Base-by-base conservation (phyloP, 1,140 invertebrate species). In the Cyphomyrmex costatus region DNA sequence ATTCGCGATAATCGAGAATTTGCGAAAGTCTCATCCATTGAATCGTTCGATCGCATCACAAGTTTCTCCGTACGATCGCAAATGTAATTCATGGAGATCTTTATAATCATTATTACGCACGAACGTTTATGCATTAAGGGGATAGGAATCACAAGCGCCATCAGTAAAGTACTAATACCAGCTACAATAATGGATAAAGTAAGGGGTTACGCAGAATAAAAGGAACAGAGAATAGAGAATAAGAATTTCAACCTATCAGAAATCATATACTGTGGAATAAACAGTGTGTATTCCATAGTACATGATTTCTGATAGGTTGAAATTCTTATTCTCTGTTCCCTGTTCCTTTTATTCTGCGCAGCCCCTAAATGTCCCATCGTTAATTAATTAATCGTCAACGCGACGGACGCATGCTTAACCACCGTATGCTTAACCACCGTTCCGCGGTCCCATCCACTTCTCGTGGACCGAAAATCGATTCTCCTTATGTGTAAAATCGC, bases 1-100 rank as follows among this genome's bases (percentile, higher is more conserved):
- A 92, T 93, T 71, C n/a, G 65, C 90, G 87, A 58, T 86, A 87
- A 82, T 91, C 82, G 87, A 21, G 30, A n/a, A n/a, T 82, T 88
- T 46, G 65, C 30, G 8, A 53, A 87, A 90, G 88, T 68, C 63
- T 51, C 61, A 30, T 71, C 30, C 49, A 70, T 56, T 33, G 51
- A 27, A 2, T 0, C 65, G 63, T 77, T 21, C 12, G 46, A 63
- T 65, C 42, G 14, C 36, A 42, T 60, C 53, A 24, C 51, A 19
- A 46, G 42, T 46, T 8, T 21, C 36, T 27, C 1, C 16, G 10
- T 21, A n/a, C 24, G 19, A 78, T 65, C 24, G 24, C 56, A 24
- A 65, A 1, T 24, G 46, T 33, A 21, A 51, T 56, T 68, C 6
- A 21, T 33, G 51, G 5, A 27, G 33, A 21, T 60, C 10, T 19